Base-by-base conservation (phyloP, 2,888 invertebrate genomes). In the Bimastos eiseni region DNA sequence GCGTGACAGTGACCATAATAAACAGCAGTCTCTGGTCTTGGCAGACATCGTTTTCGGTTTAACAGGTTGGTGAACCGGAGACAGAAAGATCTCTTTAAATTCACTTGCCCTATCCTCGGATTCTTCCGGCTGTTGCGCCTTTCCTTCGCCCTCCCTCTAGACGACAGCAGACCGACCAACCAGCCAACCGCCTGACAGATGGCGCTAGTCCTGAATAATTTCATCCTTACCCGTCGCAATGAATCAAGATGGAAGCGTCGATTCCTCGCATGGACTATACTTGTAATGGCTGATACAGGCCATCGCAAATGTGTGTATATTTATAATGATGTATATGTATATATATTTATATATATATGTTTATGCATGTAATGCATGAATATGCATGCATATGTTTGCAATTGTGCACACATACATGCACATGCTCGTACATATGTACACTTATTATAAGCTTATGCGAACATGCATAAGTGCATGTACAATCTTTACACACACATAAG, bases 11-110 rank as follows among this genome's bases (percentile, higher is more conserved):
- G 24, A 21, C 4, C 70, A 70, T 30, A 11, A 44, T 41, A 41
- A 4, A 49, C 19, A 17, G 4, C 13, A 70, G 70, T 30, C 17
- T 70, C 70, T 70, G 70, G 30, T 70, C n/a, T 30, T 13, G 70
- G 70, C 70, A 70, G 70, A 70, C 70, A 70, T 70, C n/a, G 11
- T 11, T n/a, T 70, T 70, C 70, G 30, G 49, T 70, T 70, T 70
- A 70, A n/a, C 70, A 70, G 70, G 11, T 30, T 70, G 70, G 11
- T 70, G 30, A 70, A 70, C 70, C 70, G 70, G 49, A 70, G n/a
- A 70, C n/a, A 70, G n/a, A 70, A 70, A n/a, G 70, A 70, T 70
- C n/a, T 30, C 70, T 70, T 70, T 70, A 70, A 70, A 70, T 70
- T 70, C 70, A 70, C 70, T 70, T 70, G 70, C 70, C 30, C 70